Base-by-base conservation (phyloP, 2,888 invertebrate species). In the Ceraclea dissimilis region DNA sequence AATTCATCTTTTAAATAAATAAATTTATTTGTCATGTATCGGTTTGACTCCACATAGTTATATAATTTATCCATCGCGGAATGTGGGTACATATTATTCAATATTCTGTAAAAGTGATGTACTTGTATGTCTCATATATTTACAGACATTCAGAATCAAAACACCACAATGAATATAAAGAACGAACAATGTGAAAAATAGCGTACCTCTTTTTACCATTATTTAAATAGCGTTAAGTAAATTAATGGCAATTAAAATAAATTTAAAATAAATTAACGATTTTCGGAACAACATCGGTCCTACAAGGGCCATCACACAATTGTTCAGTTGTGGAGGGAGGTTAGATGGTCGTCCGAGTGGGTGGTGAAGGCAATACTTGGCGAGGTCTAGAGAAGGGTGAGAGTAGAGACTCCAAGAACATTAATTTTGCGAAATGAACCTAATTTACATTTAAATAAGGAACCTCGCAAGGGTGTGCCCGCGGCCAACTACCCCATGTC, bases 371-470 rank as follows among this genome's bases (percentile, higher is more conserved):
- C n/a, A 64, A 64, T 60, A 63, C 59, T 61, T 63, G 59, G 63
- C 19, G 63, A 63, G 65, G 63, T 66, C 63, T 59, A 63, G 65
- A 64, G 65, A 64, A 63, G 66, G 64, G 65, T 64, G 67, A 69
- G 73, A 70, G 78, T 80, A 65, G 65, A 67, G 69, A 72, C 69
- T 75, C 74, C 73, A 70, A 75, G 77, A 84, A 84, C 86, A 87
- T 87, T 86, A 86, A 86, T 86, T 86, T 86, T 83, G 84, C 83
- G 85, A 86, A 86, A 87, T 86, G 86, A 87, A 87, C 85, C 87
- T 88, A 86, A 88, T 88, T 87, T 87, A 84, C 86, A 87, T 87
- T 86, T 87, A 87, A 87, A 87, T 87, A 87, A 87, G 86, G 85
- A 81, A 67, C 74, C 72, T 65, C 66, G 69, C 66, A 67, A 65